phyloP scores from a whole-genome alignment of 2,797 vertebrate species.

The Gambelia wislizenii region DNA sequence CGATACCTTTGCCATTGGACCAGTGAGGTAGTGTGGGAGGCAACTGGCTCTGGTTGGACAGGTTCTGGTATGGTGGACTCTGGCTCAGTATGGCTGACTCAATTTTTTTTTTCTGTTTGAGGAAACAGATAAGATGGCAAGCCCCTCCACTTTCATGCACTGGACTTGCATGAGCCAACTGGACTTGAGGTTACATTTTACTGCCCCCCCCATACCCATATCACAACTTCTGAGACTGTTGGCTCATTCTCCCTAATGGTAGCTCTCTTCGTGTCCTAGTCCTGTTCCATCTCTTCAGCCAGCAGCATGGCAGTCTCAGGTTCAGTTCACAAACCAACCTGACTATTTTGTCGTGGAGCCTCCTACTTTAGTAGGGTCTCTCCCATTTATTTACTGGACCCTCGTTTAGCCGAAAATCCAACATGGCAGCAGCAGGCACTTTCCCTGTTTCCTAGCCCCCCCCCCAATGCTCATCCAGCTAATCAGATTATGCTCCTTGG shows the following conservation, averaged over 20 bases:
- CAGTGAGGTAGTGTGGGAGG: neutral
- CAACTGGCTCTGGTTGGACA: neutral
- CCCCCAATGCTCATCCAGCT: too few relatives aligned
- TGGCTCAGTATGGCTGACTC: too few relatives aligned
- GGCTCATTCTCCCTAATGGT: neutral
- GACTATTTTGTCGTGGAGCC: neutral
- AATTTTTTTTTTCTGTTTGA: too few relatives aligned
- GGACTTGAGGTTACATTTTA: too few relatives aligned
- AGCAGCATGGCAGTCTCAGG: neutral
- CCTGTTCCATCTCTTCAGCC: neutral
- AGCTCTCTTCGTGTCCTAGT: neutral
- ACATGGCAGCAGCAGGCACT: too few relatives aligned
- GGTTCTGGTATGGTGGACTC: neutral
- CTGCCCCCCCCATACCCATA: neutral
- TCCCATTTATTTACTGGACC: neutral
- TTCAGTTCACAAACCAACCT: neutral
- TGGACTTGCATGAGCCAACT: too few relatives aligned
- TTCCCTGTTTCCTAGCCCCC: too few relatives aligned
- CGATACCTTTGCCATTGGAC: neutral
- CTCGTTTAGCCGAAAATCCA: too few relatives aligned
- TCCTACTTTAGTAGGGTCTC: neutral
- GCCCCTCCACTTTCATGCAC: too few relatives aligned
- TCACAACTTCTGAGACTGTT: neutral
- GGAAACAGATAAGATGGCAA: too few relatives aligned
- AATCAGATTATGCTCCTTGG: too few relatives aligned